These are phyloP conservation scores for Gorsachius goisagi DNA, from an alignment of 2,113 vertebrate species.

Conservation along the genomic window DNA sequence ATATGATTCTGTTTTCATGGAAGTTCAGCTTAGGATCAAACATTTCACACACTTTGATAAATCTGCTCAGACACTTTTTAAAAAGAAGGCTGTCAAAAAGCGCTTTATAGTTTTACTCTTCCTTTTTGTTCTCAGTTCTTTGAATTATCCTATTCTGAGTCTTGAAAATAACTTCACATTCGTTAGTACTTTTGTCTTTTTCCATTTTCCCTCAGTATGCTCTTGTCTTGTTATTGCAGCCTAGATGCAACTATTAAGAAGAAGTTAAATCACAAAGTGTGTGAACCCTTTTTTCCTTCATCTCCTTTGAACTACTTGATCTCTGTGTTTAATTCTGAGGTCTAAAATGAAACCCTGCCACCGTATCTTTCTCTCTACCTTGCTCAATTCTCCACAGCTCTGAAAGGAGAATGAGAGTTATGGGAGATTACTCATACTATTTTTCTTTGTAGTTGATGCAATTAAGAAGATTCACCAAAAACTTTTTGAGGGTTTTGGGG, in stretches of 20 bases:
- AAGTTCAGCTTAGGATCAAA: slow-evolving; percentile 52
- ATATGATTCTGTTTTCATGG: slow-evolving; percentile 17
- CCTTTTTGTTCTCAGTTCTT: slow-evolving; percentile 24
- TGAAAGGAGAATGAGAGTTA: slow-evolving; percentile 31
- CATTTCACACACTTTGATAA: slow-evolving; percentile 29
- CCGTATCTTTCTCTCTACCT: slow-evolving; percentile 2
- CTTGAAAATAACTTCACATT: slow-evolving; percentile 33
- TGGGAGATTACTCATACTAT: slow-evolving; percentile 23
- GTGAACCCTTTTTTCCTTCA: not conserved
- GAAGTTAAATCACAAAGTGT: not conserved
- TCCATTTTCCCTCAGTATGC: not conserved
- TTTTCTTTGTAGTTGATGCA: slow-evolving; percentile 57
- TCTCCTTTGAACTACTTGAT: slow-evolving; percentile 44
- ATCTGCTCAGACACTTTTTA: not conserved
- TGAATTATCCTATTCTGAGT: slow-evolving; percentile 14
- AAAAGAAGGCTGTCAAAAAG: slow-evolving; percentile 1
- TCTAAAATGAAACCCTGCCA: not conserved
- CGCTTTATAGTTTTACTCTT: not conserved
- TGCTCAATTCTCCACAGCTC: slow-evolving; percentile 28
- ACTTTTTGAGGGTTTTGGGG: not conserved
- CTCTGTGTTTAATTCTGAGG: slow-evolving; percentile 48
- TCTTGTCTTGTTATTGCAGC: slow-evolving; percentile 16
- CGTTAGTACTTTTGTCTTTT: not conserved
- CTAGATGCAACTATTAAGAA: not conserved
- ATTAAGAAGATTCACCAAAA: slow-evolving; percentile 38